Evolutionary conservation across 2,113 vertebrate genomes (phyloP).

Genomic region (Stigmatopora argus): DNA sequence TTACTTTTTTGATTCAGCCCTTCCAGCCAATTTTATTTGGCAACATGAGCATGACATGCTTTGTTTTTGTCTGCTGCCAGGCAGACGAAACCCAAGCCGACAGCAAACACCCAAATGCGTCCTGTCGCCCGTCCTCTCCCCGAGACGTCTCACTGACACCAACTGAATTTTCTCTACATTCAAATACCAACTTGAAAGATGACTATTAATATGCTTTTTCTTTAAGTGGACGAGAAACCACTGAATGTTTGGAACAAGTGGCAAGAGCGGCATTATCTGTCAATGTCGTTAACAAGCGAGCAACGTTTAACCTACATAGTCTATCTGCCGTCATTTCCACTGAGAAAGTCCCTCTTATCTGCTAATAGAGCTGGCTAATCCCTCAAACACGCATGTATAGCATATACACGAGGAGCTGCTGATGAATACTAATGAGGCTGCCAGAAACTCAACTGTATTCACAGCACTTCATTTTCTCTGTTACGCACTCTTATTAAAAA

Average conservation of each 20-base stretch:
- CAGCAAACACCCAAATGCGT: conserved; percentile 28
- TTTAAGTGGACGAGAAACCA: background rate
- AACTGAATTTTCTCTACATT: conserved; percentile 27
- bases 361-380: conserved; percentile 61
- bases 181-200: conserved; percentile 31
- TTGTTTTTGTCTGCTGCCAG: conserved; percentile 32
- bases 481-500: background rate
- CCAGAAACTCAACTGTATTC: background rate
- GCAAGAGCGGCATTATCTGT: conserved; percentile 29
- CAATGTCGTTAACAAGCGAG: conserved; percentile 51
- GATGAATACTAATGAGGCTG: conserved; percentile 33
- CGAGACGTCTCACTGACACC: conserved; percentile 26
- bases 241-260: conserved; percentile 25
- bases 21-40: background rate
- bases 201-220: background rate
- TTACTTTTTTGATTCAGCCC: background rate
- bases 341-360: conserved; percentile 57
- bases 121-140: conserved; percentile 49
- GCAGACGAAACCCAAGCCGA: conserved; percentile 36
- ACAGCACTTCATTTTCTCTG: background rate
- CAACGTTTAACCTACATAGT: conserved; percentile 56
- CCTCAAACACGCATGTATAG: conserved; percentile 42
- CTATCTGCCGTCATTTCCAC: conserved; percentile 46
- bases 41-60: background rate
- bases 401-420: conserved; percentile 23